Conservation (phyloP, 2,797 vertebrate genomes). For the Psittacula echo region DNA sequence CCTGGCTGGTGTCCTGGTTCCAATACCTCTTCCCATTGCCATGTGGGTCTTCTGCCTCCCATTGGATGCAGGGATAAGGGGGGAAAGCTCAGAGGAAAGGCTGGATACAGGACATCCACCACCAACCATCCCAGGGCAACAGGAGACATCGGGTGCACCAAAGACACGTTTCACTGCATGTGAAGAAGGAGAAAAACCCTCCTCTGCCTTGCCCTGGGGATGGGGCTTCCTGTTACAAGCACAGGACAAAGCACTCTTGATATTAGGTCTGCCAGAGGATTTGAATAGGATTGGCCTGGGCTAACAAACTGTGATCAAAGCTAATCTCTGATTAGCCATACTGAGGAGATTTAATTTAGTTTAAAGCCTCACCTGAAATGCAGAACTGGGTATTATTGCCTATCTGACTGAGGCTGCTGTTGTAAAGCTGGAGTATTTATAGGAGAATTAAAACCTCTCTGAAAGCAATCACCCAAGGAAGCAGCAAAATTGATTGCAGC, state of each 20-base stretch:
- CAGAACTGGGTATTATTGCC: constrained; percentile 40
- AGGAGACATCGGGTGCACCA: accelerated
- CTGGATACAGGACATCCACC: not conserved
- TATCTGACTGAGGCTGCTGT: not conserved
- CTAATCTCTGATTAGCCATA: constrained; percentile 62
- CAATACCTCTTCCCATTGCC: not conserved
- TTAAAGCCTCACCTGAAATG: constrained; percentile 61
- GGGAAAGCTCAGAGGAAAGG: not conserved
- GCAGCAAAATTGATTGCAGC: not conserved
- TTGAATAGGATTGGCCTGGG: constrained; percentile 23
- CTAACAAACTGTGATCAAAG: constrained; percentile 66
- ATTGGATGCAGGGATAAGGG: accelerated
- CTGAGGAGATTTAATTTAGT: constrained; percentile 51
- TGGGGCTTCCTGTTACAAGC: accelerated
- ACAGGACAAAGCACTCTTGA: not conserved
- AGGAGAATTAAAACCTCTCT: constrained; percentile 41
- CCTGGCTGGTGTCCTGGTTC: not conserved
- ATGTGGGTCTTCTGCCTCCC: accelerated
- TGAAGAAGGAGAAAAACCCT: not conserved
- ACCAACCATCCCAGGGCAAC: not conserved
- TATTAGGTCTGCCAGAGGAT: constrained; percentile 33
- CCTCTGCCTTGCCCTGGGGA: not conserved
- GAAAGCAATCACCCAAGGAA: not conserved
- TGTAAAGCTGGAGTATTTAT: constrained; percentile 39
- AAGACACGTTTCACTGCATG: accelerated